These are phyloP conservation scores for Blomia tropicalis DNA, from an alignment of 2,888 invertebrate species.

Conservation along the genomic window DNA sequence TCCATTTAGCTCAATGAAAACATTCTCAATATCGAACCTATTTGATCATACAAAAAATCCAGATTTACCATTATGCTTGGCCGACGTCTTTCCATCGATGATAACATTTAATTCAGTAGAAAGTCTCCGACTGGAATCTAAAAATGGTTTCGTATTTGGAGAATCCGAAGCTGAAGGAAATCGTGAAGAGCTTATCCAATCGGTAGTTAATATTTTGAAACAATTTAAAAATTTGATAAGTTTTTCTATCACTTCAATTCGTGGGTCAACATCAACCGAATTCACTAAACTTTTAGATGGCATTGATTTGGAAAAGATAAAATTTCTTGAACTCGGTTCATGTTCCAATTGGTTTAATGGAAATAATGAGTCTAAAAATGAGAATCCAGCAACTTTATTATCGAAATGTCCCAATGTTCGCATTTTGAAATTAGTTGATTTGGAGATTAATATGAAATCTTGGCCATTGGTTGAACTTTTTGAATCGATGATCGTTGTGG, in stretches of 20 bases:
- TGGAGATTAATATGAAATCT: constrained; percentile 13
- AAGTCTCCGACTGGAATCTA: constrained; percentile 16
- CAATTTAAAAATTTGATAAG: background rate
- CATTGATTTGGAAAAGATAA: background rate
- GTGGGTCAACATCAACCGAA: background rate
- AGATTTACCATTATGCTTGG: background rate
- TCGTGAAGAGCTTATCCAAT: background rate
- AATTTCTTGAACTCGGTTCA: constrained; percentile 21
- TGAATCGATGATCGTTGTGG: constrained; percentile 12
- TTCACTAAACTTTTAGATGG: background rate
- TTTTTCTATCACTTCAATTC: constrained; percentile 8
- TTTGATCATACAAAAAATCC: constrained; percentile 21
- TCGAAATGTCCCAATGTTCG: constrained; percentile 3
- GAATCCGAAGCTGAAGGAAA: background rate
- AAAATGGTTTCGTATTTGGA: constrained; percentile 15
- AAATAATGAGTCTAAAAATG: background rate
- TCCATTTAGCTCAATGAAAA: constrained; percentile 19
- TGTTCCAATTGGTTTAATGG: constrained; percentile 22
- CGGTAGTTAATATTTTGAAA: constrained; percentile 5
- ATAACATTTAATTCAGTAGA: background rate
- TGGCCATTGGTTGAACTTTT: constrained; percentile 5
- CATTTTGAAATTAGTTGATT: constrained; percentile 18
- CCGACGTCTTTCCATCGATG: constrained; percentile 6
- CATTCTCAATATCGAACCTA: constrained; percentile 16
- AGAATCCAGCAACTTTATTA: constrained; percentile 14